Evolutionary conservation across 2,797 vertebrate genomes (phyloP), one percentile per base, ranked within the genome.

Genomic region (Melanotaenia trifasciata): DNA sequence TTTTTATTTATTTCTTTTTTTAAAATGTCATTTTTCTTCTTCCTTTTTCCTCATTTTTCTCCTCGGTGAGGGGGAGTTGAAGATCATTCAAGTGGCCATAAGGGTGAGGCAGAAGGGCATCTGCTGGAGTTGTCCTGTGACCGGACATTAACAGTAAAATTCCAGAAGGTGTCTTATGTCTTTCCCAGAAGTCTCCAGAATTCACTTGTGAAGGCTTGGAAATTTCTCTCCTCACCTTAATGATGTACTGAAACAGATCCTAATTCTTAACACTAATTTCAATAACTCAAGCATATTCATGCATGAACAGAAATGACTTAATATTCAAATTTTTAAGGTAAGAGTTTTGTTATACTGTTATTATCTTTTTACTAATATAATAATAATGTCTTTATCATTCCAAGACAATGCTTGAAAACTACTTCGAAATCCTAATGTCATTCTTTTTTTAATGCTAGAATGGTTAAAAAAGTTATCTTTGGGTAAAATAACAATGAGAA

Each of bases 71-170:
- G 35, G 14, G 10, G 53, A 26, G 0, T 8, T 20, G n/a, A 0
- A 0, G 43, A 69, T 33, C 32, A 59, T 28, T 8, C 47, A 51
- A 58, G 16, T 58, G 65, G 22, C 58, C 43, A 60, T 69, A 26
- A 59, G 47, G 30, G 11, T 36, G 35, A 69, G 22, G 57, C 67
- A 60, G 35, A 51, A 53, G 58, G 45, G 58, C 43, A 60, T 53
- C 53, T 24, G 53, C 8, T 51, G 47, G 47, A 67, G 28, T 45
- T 67, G 56, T 67, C 35, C 35, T 40, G 36, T 67, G 64, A 67
- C 36, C 30, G 26, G 36, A 67, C 2, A 22, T 0, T 56, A 13
- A 26, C 5, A 4, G 12, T 16, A 13, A 56, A 56, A 56, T 56
- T 56, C 54, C 26, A 56, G 28, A 26, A 22, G 20, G 20, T 33